Percentiles rank a stretch among this genome's conserved stretches.
Evolutionary conservation across 1,140 invertebrate species (phyloP).

Genomic region (Physella acuta): DNA sequence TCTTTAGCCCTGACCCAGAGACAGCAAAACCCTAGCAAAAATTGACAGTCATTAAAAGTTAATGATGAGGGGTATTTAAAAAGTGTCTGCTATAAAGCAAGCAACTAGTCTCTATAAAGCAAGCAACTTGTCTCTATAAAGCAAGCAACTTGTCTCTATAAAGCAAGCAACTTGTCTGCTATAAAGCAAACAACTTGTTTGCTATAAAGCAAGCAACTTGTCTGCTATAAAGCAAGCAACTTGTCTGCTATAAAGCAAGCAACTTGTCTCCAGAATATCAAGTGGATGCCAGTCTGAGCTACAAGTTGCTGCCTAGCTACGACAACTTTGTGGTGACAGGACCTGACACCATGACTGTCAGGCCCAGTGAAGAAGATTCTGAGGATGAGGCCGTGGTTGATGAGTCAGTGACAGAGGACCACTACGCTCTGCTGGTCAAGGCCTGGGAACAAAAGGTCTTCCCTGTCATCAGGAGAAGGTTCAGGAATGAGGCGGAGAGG

Average conservation of each 20-base stretch:
- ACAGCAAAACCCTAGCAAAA: slow-evolving; percentile 32
- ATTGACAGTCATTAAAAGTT: too few relatives aligned
- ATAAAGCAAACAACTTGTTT: too few relatives aligned
- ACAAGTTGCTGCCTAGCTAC: slow-evolving; percentile 52
- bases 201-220: too few relatives aligned
- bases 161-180: too few relatives aligned
- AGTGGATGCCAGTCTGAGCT: slow-evolving; percentile 45
- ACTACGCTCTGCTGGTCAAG: slow-evolving; percentile 59
- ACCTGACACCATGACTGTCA: slow-evolving; percentile 34
- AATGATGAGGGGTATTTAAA: too few relatives aligned
- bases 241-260: too few relatives aligned
- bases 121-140: too few relatives aligned
- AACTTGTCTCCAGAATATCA: slow-evolving; percentile 51
- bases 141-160: too few relatives aligned
- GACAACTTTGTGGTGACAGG: slow-evolving; percentile 51
- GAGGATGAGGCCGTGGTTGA: slow-evolving; percentile 53
- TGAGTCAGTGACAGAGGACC: slow-evolving; percentile 50
- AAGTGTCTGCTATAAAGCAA: too few relatives aligned
- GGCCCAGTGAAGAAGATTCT: slow-evolving; percentile 48
- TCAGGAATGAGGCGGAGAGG: slow-evolving; percentile 61
- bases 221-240: too few relatives aligned
- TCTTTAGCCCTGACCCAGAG: too few relatives aligned
- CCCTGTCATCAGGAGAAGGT: slow-evolving; percentile 58
- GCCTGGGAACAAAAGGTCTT: slow-evolving; percentile 62
- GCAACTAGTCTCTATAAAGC: too few relatives aligned